A percentile compares a stretch with the other conserved stretches of the same genome.
These are phyloP conservation scores for Sander lucioperca DNA, from an alignment of 2,113 vertebrate species.

Conservation along the genomic window DNA sequence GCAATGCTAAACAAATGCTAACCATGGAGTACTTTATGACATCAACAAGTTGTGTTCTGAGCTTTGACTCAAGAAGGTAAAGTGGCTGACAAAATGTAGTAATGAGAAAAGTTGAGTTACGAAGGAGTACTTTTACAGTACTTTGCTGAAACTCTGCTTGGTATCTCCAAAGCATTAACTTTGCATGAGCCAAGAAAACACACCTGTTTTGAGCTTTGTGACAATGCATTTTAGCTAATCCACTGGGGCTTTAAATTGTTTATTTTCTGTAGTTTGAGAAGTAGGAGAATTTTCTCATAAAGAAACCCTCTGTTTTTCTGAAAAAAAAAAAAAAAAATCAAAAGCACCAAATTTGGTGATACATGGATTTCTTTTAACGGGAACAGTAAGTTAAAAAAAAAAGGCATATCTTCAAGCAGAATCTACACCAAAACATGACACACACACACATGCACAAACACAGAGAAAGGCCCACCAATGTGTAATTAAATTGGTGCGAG, in stretches of 20 bases:
- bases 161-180: not conserved
- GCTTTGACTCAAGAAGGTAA: slow-evolving; percentile 9
- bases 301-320: not conserved
- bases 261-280: not conserved
- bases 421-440: not conserved
- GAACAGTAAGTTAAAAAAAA: not conserved
- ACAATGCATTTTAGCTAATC: not conserved
- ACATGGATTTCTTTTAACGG: not conserved
- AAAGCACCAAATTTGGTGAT: too few species aligned
- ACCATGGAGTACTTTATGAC: slow-evolving; percentile 31
- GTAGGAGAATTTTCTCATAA: not conserved
- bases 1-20: slow-evolving; percentile 67
- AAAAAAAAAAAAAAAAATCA: not conserved
- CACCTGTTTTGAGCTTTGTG: not conserved
- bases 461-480: slow-evolving; percentile 17
- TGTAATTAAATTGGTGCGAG: slow-evolving; percentile 77
- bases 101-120: not conserved
- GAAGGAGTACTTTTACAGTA: not conserved
- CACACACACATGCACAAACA: not conserved
- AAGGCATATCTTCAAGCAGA: not conserved
- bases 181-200: slow-evolving; percentile 1
- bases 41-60: slow-evolving; percentile 19
- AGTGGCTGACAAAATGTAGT: not conserved
- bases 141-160: not conserved
- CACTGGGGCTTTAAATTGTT: not conserved